Evolutionary conservation across 2,113 vertebrate species (phyloP), one percentile per base, ranked within the genome.

Genomic region (Chionomys nivalis): DNA sequence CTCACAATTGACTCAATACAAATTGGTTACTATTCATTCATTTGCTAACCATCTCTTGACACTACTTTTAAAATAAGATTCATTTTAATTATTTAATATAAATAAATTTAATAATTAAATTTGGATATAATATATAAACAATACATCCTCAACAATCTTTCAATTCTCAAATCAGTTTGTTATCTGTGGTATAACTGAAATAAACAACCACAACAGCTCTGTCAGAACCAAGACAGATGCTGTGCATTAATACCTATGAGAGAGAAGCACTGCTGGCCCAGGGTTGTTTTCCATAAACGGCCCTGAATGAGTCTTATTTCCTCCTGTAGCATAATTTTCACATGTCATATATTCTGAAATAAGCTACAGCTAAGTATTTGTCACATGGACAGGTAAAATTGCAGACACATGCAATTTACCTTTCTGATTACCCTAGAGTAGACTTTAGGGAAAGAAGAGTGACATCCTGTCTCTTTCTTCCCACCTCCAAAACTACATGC

Each of bases 161-260:
- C 58, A 68, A 36, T 91, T 85, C 47, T 75, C 90, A 96, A 89
- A 78, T 75, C 77, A 87, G 63, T 21, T 72, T 96, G 75, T 23
- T 28, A 23, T 42, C 55, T 88, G n/a, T 83, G 52, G 24, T 55
- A 93, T 8, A 76, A 66, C 49, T 88, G 90, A 87, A 93, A 93
- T 78, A 63, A 77, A 87, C n/a, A 87, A 23, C 33, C 6, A 26
- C n/a, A 12, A 39, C 36, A 7, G 19, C 52, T 81, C 47, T 33
- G 82, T 77, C 68, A 93, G 47, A 66, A 72, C 79, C 36, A 87
- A 77, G 78, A 65, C 4, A 61, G 65, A 78, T 66, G 58, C 42
- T 78, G 47, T 26, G 52, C 4, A n/a, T 55, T 36, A 81, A 11
- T 5, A 73, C 72, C n/a, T 89, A 49, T 14, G 5, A 70, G 23